These are phyloP conservation scores for Campylorhamphus procurvoides DNA, from an alignment of 2,113 vertebrate genomes.

Conservation along the genomic window DNA sequence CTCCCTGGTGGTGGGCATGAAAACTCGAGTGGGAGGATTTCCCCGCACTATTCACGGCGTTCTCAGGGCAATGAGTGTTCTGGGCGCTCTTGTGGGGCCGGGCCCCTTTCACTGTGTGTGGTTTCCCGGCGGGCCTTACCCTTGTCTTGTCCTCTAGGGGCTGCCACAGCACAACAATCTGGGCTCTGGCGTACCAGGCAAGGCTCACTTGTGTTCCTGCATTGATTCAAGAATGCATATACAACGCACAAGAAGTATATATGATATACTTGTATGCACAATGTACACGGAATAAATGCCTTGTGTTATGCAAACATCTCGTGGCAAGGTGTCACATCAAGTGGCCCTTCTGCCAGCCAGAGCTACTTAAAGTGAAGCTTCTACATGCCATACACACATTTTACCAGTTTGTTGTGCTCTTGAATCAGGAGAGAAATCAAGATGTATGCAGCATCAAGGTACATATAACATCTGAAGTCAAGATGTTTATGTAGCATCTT, in stretches of 20 bases:
- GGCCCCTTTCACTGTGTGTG: fast-evolving
- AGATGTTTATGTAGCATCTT: neutral
- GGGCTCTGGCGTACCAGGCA: fast-evolving
- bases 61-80: neutral
- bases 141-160: constrained; percentile 30
- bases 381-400: neutral
- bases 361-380: neutral
- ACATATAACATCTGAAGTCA: neutral
- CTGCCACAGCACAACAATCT: neutral
- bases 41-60: fast-evolving
- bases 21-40: fast-evolving
- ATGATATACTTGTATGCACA: neutral
- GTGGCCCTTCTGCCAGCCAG: neutral
- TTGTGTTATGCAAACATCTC: neutral
- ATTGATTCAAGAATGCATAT: neutral
- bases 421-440: neutral
- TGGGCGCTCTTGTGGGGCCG: fast-evolving
- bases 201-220: neutral
- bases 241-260: neutral
- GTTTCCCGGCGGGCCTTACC: fast-evolving
- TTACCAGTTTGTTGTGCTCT: neutral
- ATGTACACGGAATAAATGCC: neutral
- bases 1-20: neutral
- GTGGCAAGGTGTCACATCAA: neutral
- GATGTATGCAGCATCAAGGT: neutral